Evolutionary conservation across 2,797 vertebrate genomes (phyloP), one percentile per base, ranked within the genome.

Genomic region (Xerus rutilus): DNA sequence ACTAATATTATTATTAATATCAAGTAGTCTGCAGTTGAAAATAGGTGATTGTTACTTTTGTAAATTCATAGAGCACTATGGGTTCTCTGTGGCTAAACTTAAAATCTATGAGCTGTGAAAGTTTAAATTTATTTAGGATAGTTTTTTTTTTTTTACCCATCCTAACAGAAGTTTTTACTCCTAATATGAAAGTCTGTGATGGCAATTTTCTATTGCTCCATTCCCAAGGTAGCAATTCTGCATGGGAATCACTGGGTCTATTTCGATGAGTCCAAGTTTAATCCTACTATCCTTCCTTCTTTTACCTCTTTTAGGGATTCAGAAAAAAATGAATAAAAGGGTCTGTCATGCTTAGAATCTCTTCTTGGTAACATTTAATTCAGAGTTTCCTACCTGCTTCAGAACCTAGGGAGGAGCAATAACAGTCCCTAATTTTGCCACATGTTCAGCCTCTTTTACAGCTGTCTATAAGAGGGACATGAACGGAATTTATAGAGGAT

Each of bases 61-160:
- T 69, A 78, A 91, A 83, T 93, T 91, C 88, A 77, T 72, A 70
- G 87, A 47, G 43, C n/a, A 59, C 32, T 32, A 69, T 18, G 59
- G 49, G 92, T 70, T 73, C 20, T 74, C 12, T 74, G 52, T 45
- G 28, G 39, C 14, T 79, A 20, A 76, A 67, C 13, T 64, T 76
- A 43, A 35, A 74, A 82, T 52, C 52, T 81, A 45, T 9, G 25
- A 72, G 20, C 62, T 91, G 81, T 88, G 39, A 64, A 57, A 47
- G 23, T 73, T 82, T 93, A 91, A 77, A 72, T 85, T 85, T 15
- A 72, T 20, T 62, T 79, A 10, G 49, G 21, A 18, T 47, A 64
- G 43, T 17, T 62, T 54, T 20, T 20, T 54, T 17, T 47, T 59
- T 93, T 17, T 83, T 18, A 59, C n/a, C 11, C 39, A 91, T 23